These are phyloP conservation scores for Syngnathus typhle DNA, from an alignment of 2,113 vertebrate genomes.

Conservation along the genomic window DNA sequence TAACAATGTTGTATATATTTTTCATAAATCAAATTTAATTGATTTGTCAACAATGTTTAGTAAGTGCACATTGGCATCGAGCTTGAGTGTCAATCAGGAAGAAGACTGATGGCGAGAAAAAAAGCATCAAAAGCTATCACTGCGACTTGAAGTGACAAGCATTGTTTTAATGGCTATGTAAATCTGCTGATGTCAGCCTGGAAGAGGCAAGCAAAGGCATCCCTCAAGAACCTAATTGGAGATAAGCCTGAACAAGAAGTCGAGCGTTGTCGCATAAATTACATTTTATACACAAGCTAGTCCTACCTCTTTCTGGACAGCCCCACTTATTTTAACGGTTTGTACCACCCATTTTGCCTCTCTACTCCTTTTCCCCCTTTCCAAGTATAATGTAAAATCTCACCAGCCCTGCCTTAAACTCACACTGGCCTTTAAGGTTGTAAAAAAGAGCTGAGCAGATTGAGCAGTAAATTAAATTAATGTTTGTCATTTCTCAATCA, in stretches of 20 bases:
- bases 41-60: neutral
- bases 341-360: neutral
- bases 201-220: slow-evolving; percentile 61
- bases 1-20: too few relatives aligned
- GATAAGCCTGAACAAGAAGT: slow-evolving; percentile 72
- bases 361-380: neutral
- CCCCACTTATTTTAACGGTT: neutral
- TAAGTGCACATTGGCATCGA: neutral
- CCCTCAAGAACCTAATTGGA: slow-evolving; percentile 70
- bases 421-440: slow-evolving; percentile 47
- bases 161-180: slow-evolving; percentile 65
- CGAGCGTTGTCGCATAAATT: slow-evolving; percentile 63
- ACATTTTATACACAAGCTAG: slow-evolving; percentile 34
- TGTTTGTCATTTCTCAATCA: slow-evolving; percentile 82
- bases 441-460: slow-evolving; percentile 71
- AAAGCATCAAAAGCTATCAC: slow-evolving; percentile 4
- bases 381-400: neutral
- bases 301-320: slow-evolving; percentile 12
- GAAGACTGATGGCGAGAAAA: slow-evolving; percentile 14
- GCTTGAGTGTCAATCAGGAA: slow-evolving; percentile 21
- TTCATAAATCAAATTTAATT: neutral
- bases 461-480: slow-evolving; percentile 88
- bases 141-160: neutral
- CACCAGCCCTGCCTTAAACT: slow-evolving; percentile 11
- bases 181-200: slow-evolving; percentile 58